Percentiles rank a stretch among this genome's conserved stretches.
Evolutionary conservation across 2,888 invertebrate species (phyloP).

Genomic region (Apantesis nais): DNA sequence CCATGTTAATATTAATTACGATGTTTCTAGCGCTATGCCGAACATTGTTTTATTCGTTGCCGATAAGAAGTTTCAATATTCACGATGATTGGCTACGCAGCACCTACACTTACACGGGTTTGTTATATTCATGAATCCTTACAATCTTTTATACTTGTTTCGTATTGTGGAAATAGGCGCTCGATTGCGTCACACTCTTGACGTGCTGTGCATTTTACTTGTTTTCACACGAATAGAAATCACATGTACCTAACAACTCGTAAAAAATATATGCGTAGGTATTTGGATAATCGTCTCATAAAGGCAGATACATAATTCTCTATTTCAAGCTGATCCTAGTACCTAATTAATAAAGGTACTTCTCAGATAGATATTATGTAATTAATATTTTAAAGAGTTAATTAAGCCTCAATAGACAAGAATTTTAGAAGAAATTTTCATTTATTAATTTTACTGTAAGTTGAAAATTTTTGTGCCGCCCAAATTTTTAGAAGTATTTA

Average conservation of each 20-base stretch:
- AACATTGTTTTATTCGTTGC: conserved; percentile 15
- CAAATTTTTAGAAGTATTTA: background rate
- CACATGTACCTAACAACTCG: conserved; percentile 20
- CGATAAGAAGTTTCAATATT: conserved; percentile 23
- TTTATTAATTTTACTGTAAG: background rate
- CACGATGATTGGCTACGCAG: conserved; percentile 10
- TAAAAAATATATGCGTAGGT: conserved; percentile 27
- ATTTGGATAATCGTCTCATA: background rate
- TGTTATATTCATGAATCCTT: conserved; percentile 36
- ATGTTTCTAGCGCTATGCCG: conserved; percentile 14
- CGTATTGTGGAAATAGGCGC: conserved; percentile 21
- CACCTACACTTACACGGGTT: conserved; percentile 10
- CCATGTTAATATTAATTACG: conserved; percentile 2
- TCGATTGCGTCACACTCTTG: conserved; percentile 36
- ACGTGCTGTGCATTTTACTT: conserved; percentile 15
- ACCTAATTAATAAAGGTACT: background rate
- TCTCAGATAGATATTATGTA: background rate
- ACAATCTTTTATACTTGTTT: conserved; percentile 16
- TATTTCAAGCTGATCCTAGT: background rate
- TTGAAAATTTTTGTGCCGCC: too few species aligned
- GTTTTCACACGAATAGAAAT: conserved; percentile 28
- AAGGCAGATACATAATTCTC: background rate
- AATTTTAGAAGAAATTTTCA: background rate
- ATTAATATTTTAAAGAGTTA: background rate
- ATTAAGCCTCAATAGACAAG: background rate